Evolutionary conservation across 2,113 vertebrate species (phyloP).

Genomic region (Scomber scombrus): DNA sequence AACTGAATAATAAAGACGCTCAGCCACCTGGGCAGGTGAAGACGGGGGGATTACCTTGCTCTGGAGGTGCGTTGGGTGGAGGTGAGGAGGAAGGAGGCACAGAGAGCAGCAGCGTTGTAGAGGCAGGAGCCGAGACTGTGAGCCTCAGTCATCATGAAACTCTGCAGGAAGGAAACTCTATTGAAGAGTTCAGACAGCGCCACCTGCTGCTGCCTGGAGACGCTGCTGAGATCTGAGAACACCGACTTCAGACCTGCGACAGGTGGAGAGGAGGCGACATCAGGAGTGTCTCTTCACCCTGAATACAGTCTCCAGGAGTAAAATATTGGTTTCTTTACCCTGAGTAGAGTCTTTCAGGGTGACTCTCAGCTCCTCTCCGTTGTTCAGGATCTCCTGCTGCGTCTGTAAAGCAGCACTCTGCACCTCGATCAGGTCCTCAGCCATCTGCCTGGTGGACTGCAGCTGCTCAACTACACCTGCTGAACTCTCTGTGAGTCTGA

Average conservation of each 20-base stretch:
- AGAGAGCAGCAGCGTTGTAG: conserved; percentile 84
- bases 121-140: conserved; percentile 84
- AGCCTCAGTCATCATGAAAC: conserved; percentile 86
- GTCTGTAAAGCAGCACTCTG: conserved; percentile 83
- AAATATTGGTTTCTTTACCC: conserved; percentile 66
- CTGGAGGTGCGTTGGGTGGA: conserved; percentile 82
- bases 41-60: conserved; percentile 80
- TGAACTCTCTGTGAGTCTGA: conserved; percentile 85
- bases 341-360: conserved; percentile 84
- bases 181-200: conserved; percentile 86
- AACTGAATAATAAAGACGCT: not conserved
- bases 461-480: conserved; percentile 85
- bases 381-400: conserved; percentile 84
- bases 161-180: conserved; percentile 86
- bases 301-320: not conserved
- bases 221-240: conserved; percentile 83
- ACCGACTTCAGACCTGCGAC: conserved; percentile 81
- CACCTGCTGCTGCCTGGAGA: conserved; percentile 84
- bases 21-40: too few relatives aligned
- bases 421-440: conserved; percentile 80
- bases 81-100: conserved; percentile 81
- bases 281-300: not conserved
- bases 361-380: conserved; percentile 84
- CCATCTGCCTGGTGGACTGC: conserved; percentile 81
- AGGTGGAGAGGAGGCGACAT: too few relatives aligned